Evolutionary conservation across 2,797 vertebrate species (phyloP).

Genomic region (Clarias fuscus): DNA sequence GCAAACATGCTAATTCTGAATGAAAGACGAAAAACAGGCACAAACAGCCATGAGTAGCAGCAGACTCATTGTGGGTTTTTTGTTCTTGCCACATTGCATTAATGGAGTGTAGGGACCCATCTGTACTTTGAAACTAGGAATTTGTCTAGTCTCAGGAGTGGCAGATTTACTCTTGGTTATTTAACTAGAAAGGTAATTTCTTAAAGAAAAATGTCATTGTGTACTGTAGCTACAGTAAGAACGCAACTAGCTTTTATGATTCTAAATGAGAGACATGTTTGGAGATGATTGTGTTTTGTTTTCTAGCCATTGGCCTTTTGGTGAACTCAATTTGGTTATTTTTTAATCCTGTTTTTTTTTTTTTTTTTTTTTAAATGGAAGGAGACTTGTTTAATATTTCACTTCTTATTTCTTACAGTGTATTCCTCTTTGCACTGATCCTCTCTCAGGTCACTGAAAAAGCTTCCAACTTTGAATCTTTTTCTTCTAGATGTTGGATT

Average conservation of each 20-base stretch:
- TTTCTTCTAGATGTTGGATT: constrained; percentile 40
- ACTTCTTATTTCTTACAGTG: constrained; percentile 31
- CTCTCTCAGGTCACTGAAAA: constrained; percentile 51
- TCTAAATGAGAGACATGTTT: constrained; percentile 17
- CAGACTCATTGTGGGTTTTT: constrained; percentile 23
- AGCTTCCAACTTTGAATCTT: constrained; percentile 51
- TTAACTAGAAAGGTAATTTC: constrained; percentile 35
- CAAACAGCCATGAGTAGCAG: constrained; percentile 30
- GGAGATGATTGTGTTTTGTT: not conserved
- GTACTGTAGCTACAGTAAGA: constrained; percentile 20
- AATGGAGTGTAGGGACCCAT: constrained; percentile 33
- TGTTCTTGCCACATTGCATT: constrained; percentile 42
- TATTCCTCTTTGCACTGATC: constrained; percentile 40
- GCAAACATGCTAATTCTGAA: constrained; percentile 36
- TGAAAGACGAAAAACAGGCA: constrained; percentile 33
- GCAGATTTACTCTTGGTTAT: constrained; percentile 27
- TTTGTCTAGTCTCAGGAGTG: constrained; percentile 12
- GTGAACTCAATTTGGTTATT: not conserved
- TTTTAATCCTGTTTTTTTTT: constrained; percentile 21
- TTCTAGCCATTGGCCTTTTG: constrained; percentile 12
- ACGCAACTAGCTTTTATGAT: constrained; percentile 8
- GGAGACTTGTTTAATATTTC: constrained; percentile 46
- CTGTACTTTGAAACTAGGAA: constrained; percentile 34
- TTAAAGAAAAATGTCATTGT: constrained; percentile 21
- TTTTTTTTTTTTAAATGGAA: constrained; percentile 24